Evolutionary conservation across 2,113 vertebrate species (phyloP).

Genomic region (Pelmatolapia mariae): DNA sequence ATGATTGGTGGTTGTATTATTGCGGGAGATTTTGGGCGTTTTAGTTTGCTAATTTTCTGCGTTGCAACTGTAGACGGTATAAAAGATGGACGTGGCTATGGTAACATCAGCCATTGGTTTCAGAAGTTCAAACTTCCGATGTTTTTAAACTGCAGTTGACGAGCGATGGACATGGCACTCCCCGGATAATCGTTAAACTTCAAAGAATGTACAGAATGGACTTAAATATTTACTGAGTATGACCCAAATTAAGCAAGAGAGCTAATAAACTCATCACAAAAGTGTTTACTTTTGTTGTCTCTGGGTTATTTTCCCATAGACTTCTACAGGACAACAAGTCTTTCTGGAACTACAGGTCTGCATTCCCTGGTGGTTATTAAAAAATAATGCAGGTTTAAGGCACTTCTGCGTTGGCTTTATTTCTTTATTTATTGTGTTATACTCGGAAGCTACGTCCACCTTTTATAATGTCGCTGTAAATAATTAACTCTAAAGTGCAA

Average conservation of each 20-base stretch:
- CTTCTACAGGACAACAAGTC: background rate
- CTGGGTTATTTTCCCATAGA: background rate
- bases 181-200: background rate
- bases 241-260: background rate
- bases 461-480: background rate
- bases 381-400: background rate
- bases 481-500: background rate
- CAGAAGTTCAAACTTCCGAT: background rate
- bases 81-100: background rate
- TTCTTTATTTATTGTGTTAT: background rate
- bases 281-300: background rate
- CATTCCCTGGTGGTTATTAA: background rate
- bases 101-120: background rate
- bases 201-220: background rate
- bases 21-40: background rate
- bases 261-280: background rate
- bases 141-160: background rate
- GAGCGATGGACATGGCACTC: background rate
- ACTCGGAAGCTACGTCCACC: background rate
- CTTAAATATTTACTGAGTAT: background rate
- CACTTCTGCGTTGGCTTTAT: background rate
- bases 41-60: background rate
- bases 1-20: background rate
- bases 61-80: background rate
- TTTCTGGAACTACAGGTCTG: background rate